phyloP scores from a whole-genome alignment of 2,797 vertebrate genomes.

The Dendrocincla tyrannina region DNA sequence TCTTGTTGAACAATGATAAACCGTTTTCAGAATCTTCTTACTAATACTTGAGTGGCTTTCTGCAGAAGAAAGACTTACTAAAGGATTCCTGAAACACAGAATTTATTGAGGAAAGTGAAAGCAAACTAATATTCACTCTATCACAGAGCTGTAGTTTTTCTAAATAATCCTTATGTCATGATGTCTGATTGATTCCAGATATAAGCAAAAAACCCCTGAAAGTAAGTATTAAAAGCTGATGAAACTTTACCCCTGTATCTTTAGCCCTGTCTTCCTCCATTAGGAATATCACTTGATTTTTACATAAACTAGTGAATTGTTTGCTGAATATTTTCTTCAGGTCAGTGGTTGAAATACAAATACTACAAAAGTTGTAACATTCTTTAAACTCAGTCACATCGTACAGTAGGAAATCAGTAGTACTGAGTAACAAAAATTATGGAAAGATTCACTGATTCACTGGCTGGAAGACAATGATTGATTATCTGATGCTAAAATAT shows the following conservation, averaged over 20 bases:
- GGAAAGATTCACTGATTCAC: neutral
- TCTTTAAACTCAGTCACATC: neutral
- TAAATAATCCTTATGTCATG: neutral
- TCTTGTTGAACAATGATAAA: neutral
- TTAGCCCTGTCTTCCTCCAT: neutral
- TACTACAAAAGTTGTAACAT: neutral
- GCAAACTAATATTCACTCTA: accelerated
- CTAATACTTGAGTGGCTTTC: neutral
- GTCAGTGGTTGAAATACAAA: neutral
- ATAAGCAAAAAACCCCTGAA: neutral
- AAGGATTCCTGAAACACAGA: neutral
- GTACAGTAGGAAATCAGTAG: neutral
- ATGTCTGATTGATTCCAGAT: neutral
- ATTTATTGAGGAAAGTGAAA: neutral
- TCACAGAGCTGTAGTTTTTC: neutral
- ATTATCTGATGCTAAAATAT: neutral
- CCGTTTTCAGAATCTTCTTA: neutral
- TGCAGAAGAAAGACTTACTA: neutral
- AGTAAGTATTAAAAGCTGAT: neutral
- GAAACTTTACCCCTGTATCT: neutral
- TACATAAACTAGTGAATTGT: neutral
- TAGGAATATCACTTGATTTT: neutral
- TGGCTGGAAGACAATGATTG: neutral
- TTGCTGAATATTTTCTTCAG: neutral
- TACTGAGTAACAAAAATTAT: neutral